A percentile compares a stretch with the other conserved stretches of the same genome.
Evolutionary conservation across 2,797 vertebrate genomes (phyloP).

Genomic region (Brachymystax lenok): DNA sequence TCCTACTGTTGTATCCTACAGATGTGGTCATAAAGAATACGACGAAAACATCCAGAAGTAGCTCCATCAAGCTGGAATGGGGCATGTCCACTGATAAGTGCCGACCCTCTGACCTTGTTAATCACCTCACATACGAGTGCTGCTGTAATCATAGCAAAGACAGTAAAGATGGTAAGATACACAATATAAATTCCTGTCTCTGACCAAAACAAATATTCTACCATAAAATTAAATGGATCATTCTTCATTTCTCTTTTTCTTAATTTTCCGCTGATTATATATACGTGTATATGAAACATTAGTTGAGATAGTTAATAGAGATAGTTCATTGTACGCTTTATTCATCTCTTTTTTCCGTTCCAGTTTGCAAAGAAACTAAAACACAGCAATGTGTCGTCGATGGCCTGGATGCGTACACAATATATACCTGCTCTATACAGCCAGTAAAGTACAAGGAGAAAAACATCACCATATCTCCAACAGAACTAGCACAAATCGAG

Average conservation of each 20-base stretch:
- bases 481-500: accelerated
- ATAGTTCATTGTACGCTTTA: no score
- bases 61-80: not conserved
- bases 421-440: no score
- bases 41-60: accelerated
- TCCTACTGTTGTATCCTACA: not conserved
- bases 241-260: not conserved
- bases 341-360: no score
- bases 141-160: not conserved
- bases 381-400: no score
- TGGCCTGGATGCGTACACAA: no score
- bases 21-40: not conserved
- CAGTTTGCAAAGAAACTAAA: no score
- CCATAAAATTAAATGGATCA: not conserved
- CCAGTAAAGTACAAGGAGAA: no score
- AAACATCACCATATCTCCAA: no score
- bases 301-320: no score
- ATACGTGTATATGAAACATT: not conserved
- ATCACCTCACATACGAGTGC: not conserved
- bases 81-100: not conserved
- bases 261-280: not conserved
- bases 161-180: not conserved
- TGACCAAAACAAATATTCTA: not conserved
- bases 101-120: accelerated
- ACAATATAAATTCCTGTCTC: not conserved